Evolutionary conservation across 2,797 vertebrate species (phyloP).

Genomic region (Coracias cyanogaster): DNA sequence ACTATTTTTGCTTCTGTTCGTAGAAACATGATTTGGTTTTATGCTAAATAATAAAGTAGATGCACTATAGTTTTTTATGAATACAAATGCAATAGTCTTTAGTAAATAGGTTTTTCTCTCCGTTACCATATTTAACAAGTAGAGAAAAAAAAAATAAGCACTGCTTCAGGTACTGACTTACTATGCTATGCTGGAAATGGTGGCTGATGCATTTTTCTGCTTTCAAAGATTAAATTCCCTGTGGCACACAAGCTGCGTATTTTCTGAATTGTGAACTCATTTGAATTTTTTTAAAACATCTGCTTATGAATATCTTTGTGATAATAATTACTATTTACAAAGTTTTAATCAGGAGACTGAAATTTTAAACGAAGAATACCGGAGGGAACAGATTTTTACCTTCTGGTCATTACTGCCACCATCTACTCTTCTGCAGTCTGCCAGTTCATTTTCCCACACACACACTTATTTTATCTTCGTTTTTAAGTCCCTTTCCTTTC

Average conservation of each 20-base stretch:
- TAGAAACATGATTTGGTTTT: not conserved
- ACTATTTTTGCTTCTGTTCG: not conserved
- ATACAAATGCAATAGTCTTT: conserved; percentile 20
- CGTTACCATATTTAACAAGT: conserved; percentile 55
- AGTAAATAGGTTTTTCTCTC: conserved; percentile 30
- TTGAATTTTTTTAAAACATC: conserved; percentile 65
- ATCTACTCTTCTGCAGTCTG: not conserved
- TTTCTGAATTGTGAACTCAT: conserved; percentile 41
- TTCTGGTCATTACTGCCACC: conserved; percentile 18
- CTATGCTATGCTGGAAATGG: not conserved
- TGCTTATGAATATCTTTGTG: conserved; percentile 68
- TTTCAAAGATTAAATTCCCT: conserved; percentile 48
- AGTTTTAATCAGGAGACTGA: conserved; percentile 49
- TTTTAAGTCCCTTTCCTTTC: not conserved
- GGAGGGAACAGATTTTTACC: conserved; percentile 36
- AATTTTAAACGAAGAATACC: conserved; percentile 41
- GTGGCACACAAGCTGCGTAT: conserved; percentile 2
- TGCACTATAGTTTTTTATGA: not conserved
- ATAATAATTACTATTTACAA: conserved; percentile 72
- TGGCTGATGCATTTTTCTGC: conserved; percentile 34
- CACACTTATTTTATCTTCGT: not conserved
- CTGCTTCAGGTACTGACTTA: not conserved
- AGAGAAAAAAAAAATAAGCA: not conserved
- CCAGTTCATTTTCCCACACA: not conserved
- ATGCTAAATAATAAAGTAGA: not conserved